Evolutionary conservation across 2,888 invertebrate species (phyloP), one percentile per base, ranked within the genome.

Genomic region (Spodoptera picta): DNA sequence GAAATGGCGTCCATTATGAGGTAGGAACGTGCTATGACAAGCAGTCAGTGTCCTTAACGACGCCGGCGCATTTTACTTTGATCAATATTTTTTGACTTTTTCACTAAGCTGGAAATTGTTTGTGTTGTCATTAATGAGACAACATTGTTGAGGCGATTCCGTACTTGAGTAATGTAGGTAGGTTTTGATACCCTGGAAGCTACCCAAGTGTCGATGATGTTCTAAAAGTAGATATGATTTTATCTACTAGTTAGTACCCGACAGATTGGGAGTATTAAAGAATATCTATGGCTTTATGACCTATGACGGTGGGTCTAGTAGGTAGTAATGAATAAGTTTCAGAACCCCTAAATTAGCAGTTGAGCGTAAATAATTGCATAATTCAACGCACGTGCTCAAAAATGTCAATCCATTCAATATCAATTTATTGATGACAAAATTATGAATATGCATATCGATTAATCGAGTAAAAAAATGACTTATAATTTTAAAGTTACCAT

Each of bases 401-500:
- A 42, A 24, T 59, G 54, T 52, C 58, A 59, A 65, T 46, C 69
- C 51, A 65, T 74, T 57, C 63, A 65, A 42, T 52, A 49, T 6
- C 49, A 58, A 60, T 53, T 77, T 83, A 88, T 89, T 90, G 84
- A 92, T 92, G 82, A 83, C 65, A 51, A 74, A 71, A 67, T 83
- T 85, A 91, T 92, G 92, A 93, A 90, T 92, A 93, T 92, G 92
- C 92, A 92, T 81, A 87, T 69, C 64, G 47, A 27, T 62, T 69
- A 62, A 76, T 75, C 67, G 66, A 58, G 31, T 53, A 52, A 49
- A 71, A 53, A 58, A 12, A 52, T 11, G 36, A 43, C 3, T 75
- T 80, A 79, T 80, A 71, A 76, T 63, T 48, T 24, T 19, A 43
- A 73, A 66, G 62, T 84, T 82, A 81, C 82, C 82, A 59, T 63